Base-by-base conservation (phyloP, 1,140 invertebrate species). In the Zaprionus kolodkinae region DNA sequence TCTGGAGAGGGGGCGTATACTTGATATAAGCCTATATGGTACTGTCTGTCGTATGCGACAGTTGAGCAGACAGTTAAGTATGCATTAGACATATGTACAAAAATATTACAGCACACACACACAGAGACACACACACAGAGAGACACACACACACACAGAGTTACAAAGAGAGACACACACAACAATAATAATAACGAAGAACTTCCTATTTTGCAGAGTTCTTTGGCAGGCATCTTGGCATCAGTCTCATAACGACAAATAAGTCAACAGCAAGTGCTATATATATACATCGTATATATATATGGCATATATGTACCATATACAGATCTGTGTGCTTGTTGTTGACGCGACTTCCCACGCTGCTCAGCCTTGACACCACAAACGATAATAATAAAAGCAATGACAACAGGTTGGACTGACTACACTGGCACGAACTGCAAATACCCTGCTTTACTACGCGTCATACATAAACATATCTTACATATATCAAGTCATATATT, bases 211-310 rank as follows among this genome's bases (percentile, higher is more conserved):
- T 50, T 40, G 54, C 55, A 52, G n/a, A 35, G 25, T 68, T 45
- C 63, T 72, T 62, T 62, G 68, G n/a, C n/a, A 61, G 73, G 81
- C 81, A 81, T 70, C 76, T 72, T 66, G 72, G 66, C 61, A 38
- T 17, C 72, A 73, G 65, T 79, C 64, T 70, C 69, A 70, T 45
- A 78, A 78, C 56, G 62, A 76, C 79, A 88, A 79, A 76, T 76
- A 87, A 87, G 76, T 79, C 83, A 71, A 82, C 79, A 30, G 55
- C 56, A 43, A n/a, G n/a, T n/a, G n/a, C n/a, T n/a, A n/a, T n/a
- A n/a, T n/a, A n/a, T n/a, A n/a, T n/a, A n/a, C n/a, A n/a, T n/a
- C n/a, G n/a, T n/a, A 17, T 12, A 50, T 12, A 38, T 38, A 38
- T 38, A 5, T 38, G 10, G 12, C 10, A 48, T 21, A 17, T 11